Percentiles rank a stretch among this genome's conserved stretches.
Evolutionary conservation across 2,797 vertebrate species (phyloP).

Genomic region (Manis pentadactyla): DNA sequence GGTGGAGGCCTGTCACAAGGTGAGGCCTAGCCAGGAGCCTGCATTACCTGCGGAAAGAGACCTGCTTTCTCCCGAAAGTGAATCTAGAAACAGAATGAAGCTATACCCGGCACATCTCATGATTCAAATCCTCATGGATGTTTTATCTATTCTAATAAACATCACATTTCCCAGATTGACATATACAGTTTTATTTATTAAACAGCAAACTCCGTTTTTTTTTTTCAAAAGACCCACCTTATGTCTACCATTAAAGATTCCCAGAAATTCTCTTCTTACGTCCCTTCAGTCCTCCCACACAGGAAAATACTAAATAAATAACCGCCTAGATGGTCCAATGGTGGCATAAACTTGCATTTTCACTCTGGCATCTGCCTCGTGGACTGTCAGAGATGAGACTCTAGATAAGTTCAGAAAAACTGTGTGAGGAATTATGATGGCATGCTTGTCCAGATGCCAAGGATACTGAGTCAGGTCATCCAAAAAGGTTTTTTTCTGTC

Average conservation of each 20-base stretch:
- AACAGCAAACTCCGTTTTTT: conserved; percentile 56
- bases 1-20: neutral
- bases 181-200: conserved; percentile 72
- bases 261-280: conserved; percentile 62
- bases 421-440: conserved; percentile 10
- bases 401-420: conserved; percentile 28
- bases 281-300: neutral
- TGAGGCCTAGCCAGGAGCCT: neutral
- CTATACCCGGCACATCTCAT: conserved; percentile 9
- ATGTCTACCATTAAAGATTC: conserved; percentile 17
- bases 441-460: conserved; percentile 11
- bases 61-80: neutral
- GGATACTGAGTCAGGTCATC: conserved; percentile 45
- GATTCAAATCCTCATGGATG: conserved; percentile 64
- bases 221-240: conserved; percentile 54
- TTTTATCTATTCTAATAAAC: conserved; percentile 59
- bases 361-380: conserved; percentile 32
- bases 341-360: conserved; percentile 12
- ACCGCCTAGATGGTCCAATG: neutral
- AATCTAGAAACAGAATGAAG: conserved; percentile 21
- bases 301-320: conserved; percentile 49
- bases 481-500: conserved; percentile 15
- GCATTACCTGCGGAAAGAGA: neutral
- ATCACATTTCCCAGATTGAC: conserved; percentile 41
- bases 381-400: conserved; percentile 48